Conservation (phyloP, 2,888 invertebrate genomes). For the Junonia oenone region DNA sequence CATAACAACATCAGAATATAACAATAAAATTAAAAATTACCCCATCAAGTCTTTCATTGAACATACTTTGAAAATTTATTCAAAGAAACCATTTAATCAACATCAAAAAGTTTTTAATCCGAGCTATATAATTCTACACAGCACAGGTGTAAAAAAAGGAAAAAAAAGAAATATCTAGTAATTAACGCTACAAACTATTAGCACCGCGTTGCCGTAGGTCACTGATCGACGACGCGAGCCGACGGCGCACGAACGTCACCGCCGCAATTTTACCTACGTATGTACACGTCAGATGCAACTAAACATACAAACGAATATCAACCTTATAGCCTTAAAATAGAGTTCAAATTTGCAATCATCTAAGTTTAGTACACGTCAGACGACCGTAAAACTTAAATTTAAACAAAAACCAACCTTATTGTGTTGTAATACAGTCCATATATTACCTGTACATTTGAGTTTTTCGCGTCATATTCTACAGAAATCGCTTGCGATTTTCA, state of each 20-base stretch:
- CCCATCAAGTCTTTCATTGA: too few relatives aligned
- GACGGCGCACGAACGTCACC: slow-evolving; percentile 36
- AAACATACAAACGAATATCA: neutral
- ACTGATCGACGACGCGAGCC: slow-evolving; percentile 41
- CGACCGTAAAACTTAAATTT: too few relatives aligned
- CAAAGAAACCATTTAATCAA: neutral
- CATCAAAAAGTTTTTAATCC: neutral
- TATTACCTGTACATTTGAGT: too few relatives aligned
- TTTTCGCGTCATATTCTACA: too few relatives aligned
- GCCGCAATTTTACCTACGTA: slow-evolving; percentile 8
- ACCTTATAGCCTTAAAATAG: neutral
- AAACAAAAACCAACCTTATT: too few relatives aligned
- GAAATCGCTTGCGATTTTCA: too few relatives aligned
- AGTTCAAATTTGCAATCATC: neutral
- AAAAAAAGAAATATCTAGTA: slow-evolving; percentile 1
- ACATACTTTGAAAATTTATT: too few relatives aligned
- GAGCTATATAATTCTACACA: neutral
- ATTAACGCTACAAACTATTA: slow-evolving; percentile 25
- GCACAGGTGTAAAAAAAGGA: slow-evolving; percentile 3
- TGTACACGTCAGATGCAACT: slow-evolving; percentile 4
- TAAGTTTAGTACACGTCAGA: neutral
- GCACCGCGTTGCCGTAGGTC: slow-evolving; percentile 52
- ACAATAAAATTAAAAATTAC: too few relatives aligned
- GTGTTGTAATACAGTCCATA: too few relatives aligned
- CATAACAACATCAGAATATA: too few relatives aligned